Evolutionary conservation across 2,888 invertebrate species (phyloP), one percentile per base, ranked within the genome.

Genomic region (Coenonympha glycerion): DNA sequence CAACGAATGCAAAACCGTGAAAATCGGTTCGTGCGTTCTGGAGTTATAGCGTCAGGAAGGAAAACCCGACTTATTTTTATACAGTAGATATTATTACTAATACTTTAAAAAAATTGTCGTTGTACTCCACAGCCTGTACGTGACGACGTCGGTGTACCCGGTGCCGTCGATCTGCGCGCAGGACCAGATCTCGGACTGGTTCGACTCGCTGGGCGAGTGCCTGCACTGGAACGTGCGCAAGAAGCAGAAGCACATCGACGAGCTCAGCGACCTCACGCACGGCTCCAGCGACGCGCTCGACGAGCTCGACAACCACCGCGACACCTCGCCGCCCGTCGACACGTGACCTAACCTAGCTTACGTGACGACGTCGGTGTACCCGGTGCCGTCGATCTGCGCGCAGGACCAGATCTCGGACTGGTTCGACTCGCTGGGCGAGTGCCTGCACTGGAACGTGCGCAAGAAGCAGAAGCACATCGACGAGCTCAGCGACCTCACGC

Each of bases 201-300:
- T 98, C 78, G 97, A 96, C 71, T 96, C 97, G 0, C 84, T 98
- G 58, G 98, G 95, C 5, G 97, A 97, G 71, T 98, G 98, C 74
- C 89, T 98, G 16, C 98, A 98, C 69, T 98, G 98, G 98, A 98
- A 98, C 84, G 97, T 98, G 1, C 89, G 98, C n/a, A 96, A 97
- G 84, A 91, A 93, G 62, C 98, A 98, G 81, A 95, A 95, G 68
- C 94, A 95, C 59, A 88, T 97, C 22, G 95, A 96, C 68, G 94
- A 94, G 67, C 79, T 93, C 39, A 92, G 92, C 62, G 94, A 94
- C 77, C 76, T 93, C 60, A 92, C 93, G 3, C 93, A 93, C 68
- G 94, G 94, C 1, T 95, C 95, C 31, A 93, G 92, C 71, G 95
- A 95, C 60, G 93, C 92, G 0, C 81, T 95, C 33, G 95, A 95